phyloP scores from a whole-genome alignment of 1,140 invertebrate genomes.

The Scaptomyza pallida region DNA sequence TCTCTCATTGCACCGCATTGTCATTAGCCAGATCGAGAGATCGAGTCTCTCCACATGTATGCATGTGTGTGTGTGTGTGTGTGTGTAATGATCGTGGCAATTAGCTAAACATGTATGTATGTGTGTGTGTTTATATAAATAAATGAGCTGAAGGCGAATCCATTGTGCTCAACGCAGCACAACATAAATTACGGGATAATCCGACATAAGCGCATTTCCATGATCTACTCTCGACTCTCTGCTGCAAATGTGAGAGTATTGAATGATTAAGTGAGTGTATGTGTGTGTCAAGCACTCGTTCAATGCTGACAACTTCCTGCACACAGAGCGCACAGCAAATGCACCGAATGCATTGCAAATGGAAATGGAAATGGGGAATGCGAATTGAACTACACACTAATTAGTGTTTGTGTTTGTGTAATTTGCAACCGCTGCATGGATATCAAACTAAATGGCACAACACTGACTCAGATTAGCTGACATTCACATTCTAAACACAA shows the following conservation, averaged over 20 bases:
- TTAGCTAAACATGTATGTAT: slow-evolving; percentile 51
- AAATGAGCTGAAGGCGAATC: slow-evolving; percentile 51
- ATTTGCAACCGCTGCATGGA: slow-evolving; percentile 11
- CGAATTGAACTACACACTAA: slow-evolving; percentile 28
- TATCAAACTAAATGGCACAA: slow-evolving; percentile 44
- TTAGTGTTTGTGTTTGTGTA: slow-evolving; percentile 38
- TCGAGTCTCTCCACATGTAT: not conserved
- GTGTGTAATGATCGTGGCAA: slow-evolving; percentile 73
- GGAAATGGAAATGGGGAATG: slow-evolving; percentile 17
- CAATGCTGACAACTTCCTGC: slow-evolving; percentile 54
- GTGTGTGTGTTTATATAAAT: slow-evolving; percentile 19
- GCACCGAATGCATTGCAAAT: slow-evolving; percentile 8
- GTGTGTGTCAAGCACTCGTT: slow-evolving; percentile 44
- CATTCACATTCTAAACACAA: slow-evolving; percentile 44
- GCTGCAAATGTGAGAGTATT: slow-evolving; percentile 18
- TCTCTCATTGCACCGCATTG: slow-evolving; percentile 57
- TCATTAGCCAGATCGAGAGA: slow-evolving; percentile 56
- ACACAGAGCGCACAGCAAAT: slow-evolving; percentile 2
- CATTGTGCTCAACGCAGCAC: slow-evolving; percentile 65
- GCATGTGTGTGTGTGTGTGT: slow-evolving; percentile 23
- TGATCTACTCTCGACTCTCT: slow-evolving; percentile 55
- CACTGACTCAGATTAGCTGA: slow-evolving; percentile 59
- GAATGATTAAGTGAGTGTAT: slow-evolving; percentile 5
- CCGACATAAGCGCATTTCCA: slow-evolving; percentile 81
- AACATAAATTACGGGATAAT: slow-evolving; percentile 82